These are phyloP conservation scores for Microdon myrmicae DNA, from an alignment of 2,888 invertebrate genomes.

Conservation along the genomic window DNA sequence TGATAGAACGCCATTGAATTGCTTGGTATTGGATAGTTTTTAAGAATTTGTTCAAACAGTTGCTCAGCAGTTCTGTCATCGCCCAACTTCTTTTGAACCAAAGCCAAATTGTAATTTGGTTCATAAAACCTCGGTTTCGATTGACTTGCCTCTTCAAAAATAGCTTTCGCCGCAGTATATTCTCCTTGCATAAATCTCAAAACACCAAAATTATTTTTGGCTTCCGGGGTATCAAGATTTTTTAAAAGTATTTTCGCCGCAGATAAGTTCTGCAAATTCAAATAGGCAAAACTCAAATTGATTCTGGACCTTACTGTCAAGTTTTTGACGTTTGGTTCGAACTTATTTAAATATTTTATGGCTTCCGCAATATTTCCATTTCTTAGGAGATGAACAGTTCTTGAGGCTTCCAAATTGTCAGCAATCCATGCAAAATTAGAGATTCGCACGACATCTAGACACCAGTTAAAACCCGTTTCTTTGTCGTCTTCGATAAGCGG, in stretches of 20 bases:
- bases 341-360: background rate
- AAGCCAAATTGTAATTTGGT: slow-evolving; percentile 18
- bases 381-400: slow-evolving; percentile 14
- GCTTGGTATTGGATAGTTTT: slow-evolving; percentile 24
- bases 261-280: slow-evolving; percentile 10
- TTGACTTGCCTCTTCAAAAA: slow-evolving; percentile 4
- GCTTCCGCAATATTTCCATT: background rate
- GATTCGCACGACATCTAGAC: slow-evolving; percentile 28
- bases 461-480: slow-evolving; percentile 38
- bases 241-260: slow-evolving; percentile 11
- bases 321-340: slow-evolving; percentile 4
- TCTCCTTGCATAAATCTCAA: slow-evolving; percentile 11
- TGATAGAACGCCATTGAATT: slow-evolving; percentile 29
- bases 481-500: slow-evolving; percentile 16
- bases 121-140: slow-evolving; percentile 12
- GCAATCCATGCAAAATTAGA: slow-evolving; percentile 36
- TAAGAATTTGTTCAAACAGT: background rate
- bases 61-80: slow-evolving; percentile 10
- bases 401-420: slow-evolving; percentile 29
- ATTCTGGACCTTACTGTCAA: slow-evolving; percentile 35
- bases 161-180: slow-evolving; percentile 3
- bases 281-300: slow-evolving; percentile 32
- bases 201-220: slow-evolving; percentile 36
- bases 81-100: slow-evolving; percentile 3
- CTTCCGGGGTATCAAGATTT: slow-evolving; percentile 11